A percentile compares a stretch with the other conserved stretches of the same genome.
Conservation (phyloP, 1,140 invertebrate species). For the Leptopilina boulardi region DNA sequence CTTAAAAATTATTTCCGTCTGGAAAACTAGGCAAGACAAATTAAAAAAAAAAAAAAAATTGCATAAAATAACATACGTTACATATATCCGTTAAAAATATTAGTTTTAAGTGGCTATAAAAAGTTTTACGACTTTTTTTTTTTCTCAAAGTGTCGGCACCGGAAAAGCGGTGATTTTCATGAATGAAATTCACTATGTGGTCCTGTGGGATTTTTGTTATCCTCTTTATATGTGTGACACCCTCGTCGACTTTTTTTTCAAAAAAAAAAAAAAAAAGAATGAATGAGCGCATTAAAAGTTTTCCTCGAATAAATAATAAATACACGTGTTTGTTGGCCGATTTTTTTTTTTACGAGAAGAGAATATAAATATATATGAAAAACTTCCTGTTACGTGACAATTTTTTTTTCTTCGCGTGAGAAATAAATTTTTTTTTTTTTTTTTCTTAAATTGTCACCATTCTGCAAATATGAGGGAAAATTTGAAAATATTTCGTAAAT, state of each 20-base stretch:
- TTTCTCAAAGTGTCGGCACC: neutral
- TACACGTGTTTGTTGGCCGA: conserved; percentile 16
- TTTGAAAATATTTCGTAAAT: neutral
- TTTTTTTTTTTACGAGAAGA: neutral
- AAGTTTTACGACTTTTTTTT: conserved; percentile 19
- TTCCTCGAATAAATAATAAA: conserved; percentile 2
- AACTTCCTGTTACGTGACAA: conserved; percentile 1
- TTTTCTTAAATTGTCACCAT: neutral
- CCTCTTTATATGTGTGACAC: neutral
- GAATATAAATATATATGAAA: neutral
- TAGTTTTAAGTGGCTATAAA: neutral
- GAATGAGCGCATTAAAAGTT: neutral
- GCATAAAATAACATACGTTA: neutral
- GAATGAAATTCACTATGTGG: conserved; percentile 9
- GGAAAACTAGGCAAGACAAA: neutral
- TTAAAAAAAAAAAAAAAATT: neutral
- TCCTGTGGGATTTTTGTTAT: neutral
- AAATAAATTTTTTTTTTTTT: neutral
- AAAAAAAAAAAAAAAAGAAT: neutral
- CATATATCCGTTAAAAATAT: neutral
- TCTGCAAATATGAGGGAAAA: neutral
- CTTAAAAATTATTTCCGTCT: too few species aligned
- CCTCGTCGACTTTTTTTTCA: neutral
- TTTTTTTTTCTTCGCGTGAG: neutral
- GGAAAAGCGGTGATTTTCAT: conserved; percentile 24